Base-by-base conservation (phyloP, 1,140 invertebrate genomes). In the Drosophila watanabei region DNA sequence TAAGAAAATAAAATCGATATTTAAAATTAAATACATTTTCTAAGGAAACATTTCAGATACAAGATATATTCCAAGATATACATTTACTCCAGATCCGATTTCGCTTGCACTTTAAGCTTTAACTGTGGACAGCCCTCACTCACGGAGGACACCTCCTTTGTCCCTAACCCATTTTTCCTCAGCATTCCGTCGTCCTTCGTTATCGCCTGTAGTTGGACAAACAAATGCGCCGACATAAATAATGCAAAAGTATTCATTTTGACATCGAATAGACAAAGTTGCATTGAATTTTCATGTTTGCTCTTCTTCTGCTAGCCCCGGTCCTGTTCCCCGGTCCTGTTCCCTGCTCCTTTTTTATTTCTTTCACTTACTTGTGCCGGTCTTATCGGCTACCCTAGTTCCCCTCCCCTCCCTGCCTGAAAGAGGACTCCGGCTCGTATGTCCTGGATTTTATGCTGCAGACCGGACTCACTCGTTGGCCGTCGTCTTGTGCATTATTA, bases 401-500 rank as follows among this genome's bases (percentile, higher is more conserved):
- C 43, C 11, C n/a, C 20, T 51, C 9, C 14, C 24, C 48, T 43
- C 56, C 28, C 30, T 13, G 28, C 8, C 30, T 20, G 45, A 24
- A 24, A 43, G 33, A 24, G 58, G 32, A 35, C 52, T 66, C 51
- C 63, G 43, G 56, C 79, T 89, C 83, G 75, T 92, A 86, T 86
- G 89, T 92, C 80, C 85, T 90, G 90, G 61, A 92, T 81, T 91
- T 92, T 92, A 92, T 92, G 85, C 75, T 79, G 56, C 71, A 51
- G 71, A 82, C 71, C 68, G 64, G 68, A 69, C 64, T 71, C 68
- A 71, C 68, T 71, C 68, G 68, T 71, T 71, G 77, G 75, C 75
- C 68, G 69, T 88, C 85, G 78, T 90, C 84, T 88, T 85, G 87
- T 92, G 90, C 91, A 92, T 92, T 92, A 92, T 92, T 92, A 88